phyloP scores from a whole-genome alignment of 2,888 invertebrate genomes.

The Campoplex nolae region DNA sequence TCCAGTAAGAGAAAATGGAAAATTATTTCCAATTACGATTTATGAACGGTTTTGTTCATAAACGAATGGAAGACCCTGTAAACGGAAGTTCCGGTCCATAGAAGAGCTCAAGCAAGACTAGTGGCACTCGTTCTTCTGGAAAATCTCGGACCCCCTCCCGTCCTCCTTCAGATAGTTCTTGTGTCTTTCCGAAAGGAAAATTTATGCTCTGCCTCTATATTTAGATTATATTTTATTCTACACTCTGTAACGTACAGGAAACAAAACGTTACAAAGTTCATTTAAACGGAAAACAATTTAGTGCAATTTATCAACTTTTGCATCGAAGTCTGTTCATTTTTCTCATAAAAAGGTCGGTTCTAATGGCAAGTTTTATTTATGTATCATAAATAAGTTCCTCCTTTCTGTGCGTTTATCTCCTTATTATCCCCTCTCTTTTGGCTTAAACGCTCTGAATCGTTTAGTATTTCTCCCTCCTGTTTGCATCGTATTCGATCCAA shows the following conservation, averaged over 20 bases:
- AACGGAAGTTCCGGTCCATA: too few relatives aligned
- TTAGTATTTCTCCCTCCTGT: neutral
- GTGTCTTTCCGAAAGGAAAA: too few relatives aligned
- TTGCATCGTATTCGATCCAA: neutral
- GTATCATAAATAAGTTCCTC: neutral
- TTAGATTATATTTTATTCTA: neutral
- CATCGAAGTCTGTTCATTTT: neutral
- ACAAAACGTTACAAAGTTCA: neutral
- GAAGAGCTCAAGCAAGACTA: too few relatives aligned
- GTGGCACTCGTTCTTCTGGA: too few relatives aligned
- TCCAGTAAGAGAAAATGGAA: too few relatives aligned
- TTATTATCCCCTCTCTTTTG: neutral
- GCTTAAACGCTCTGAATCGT: neutral
- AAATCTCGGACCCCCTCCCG: too few relatives aligned
- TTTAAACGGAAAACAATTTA: slow-evolving; percentile 15
- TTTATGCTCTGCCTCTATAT: too few relatives aligned
- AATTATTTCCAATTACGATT: too few relatives aligned
- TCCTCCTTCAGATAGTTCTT: too few relatives aligned
- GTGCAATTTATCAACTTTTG: slow-evolving; percentile 1
- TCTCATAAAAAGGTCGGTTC: neutral
- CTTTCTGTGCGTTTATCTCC: neutral
- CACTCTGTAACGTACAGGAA: neutral
- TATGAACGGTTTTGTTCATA: too few relatives aligned
- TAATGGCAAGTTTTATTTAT: neutral
- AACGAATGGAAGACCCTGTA: too few relatives aligned